Base-by-base conservation (phyloP, 2,888 invertebrate genomes). In the Acholoe squamosa region DNA sequence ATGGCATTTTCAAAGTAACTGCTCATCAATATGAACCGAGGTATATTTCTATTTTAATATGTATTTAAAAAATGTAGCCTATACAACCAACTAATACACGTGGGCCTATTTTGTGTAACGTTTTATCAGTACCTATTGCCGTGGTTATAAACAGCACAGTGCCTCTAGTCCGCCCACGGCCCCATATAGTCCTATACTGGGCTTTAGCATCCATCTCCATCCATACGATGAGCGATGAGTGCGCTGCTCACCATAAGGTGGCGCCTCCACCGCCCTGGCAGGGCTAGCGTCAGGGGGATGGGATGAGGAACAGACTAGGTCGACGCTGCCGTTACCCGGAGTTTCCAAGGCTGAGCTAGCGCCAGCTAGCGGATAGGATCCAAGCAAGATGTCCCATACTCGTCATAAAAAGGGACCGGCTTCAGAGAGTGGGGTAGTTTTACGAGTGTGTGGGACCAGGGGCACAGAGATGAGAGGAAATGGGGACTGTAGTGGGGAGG, bases 361-460 rank as follows among this genome's bases (percentile, higher is more conserved):
- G 80, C 80, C 80, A 80, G 34, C 34, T 14, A 34, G 33, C 80
- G 80, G 34, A 19, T 19, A 19, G 80, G 80, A 43, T 80, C 80
- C 43, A 80, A 43, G 34, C 43, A 80, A 43, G 34, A 80, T 43
- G 80, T 80, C 80, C 33, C 80, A 80, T 80, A 80, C 80, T 71
- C 80, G 80, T 43, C 33, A 80, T 80, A 80, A 80, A 80, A 80
- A 80, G 76, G 76, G 76, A 76, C 76, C 14, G 76, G 76, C 25
- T 43, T 10, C 43, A 43, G 5, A 43, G 43, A 43, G 76, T 7
- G 14, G 22, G 61, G 76, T n/a, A n/a, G 80, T 34, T 80, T 80
- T 80, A 80, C 33, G 80, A 80, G 19, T 80, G 25, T 19, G 61
- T n/a, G 22, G 61, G 43, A 43, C 43, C 43, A 43, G 43, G 43